Evolutionary conservation across 2,113 vertebrate genomes (phyloP).

Genomic region (Corydoras maculifer): DNA sequence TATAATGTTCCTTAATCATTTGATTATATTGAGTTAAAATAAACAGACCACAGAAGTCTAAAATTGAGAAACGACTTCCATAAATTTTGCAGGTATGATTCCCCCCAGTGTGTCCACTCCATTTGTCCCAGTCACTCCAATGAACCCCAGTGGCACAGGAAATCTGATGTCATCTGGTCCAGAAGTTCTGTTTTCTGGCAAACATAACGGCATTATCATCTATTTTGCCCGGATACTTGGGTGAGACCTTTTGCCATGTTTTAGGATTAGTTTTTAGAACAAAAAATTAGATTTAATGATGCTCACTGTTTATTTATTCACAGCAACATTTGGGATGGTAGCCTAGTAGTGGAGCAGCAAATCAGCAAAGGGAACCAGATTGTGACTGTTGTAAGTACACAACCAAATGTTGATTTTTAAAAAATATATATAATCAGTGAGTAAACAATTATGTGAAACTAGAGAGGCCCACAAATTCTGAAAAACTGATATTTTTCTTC

Average conservation of each 20-base stretch:
- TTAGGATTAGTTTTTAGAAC: not conserved
- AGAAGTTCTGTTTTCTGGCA: constrained; percentile 93
- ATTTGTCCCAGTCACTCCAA: constrained; percentile 49
- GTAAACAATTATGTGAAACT: no score
- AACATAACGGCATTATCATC: constrained; percentile 89
- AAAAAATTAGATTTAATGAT: constrained; percentile 5
- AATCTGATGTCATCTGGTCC: constrained; percentile 73
- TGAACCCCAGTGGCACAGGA: constrained; percentile 52
- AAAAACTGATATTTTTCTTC: not conserved
- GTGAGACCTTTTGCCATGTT: constrained; percentile 53
- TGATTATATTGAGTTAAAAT: no score
- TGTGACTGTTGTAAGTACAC: constrained; percentile 75
- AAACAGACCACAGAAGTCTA: not conserved
- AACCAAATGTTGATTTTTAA: not conserved
- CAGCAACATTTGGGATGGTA: constrained; percentile 97
- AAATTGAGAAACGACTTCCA: not conserved
- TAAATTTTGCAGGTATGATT: constrained; percentile 62
- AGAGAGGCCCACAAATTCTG: no score
- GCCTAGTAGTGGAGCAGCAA: constrained; percentile 81
- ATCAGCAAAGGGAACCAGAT: constrained; percentile 79
- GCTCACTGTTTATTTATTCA: constrained; percentile 38
- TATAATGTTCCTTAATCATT: no score
- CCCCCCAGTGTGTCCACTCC: constrained; percentile 70
- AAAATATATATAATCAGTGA: no score
- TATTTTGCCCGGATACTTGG: constrained; percentile 93